Evolutionary conservation across 2,797 vertebrate species (phyloP).

Genomic region (Lates japonicus): DNA sequence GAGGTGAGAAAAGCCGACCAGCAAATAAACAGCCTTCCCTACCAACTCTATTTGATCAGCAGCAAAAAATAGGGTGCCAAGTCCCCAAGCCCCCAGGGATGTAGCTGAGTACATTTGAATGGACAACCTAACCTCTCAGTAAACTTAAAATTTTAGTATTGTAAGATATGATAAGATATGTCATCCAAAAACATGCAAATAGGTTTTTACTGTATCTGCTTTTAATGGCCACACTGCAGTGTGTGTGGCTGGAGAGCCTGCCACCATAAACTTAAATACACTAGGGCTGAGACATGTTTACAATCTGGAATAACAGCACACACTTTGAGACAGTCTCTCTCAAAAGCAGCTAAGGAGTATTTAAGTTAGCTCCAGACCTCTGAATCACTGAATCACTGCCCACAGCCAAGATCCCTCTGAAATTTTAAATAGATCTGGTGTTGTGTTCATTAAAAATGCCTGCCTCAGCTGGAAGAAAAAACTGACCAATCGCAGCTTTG

Average conservation of each 20-base stretch:
- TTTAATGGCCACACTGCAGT: not conserved
- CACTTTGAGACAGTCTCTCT: no score
- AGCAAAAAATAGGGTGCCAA: no score
- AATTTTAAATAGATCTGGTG: not conserved
- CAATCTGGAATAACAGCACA: no score
- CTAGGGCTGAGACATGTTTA: no score
- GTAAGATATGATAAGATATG: no score
- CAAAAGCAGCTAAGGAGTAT: not conserved
- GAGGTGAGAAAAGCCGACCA: no score
- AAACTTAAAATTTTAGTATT: no score
- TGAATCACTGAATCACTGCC: not conserved
- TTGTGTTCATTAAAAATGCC: not conserved
- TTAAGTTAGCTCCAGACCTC: not conserved
- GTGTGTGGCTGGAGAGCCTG: not conserved
- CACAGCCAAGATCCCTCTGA: not conserved
- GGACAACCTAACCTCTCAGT: no score
- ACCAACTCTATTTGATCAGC: no score
- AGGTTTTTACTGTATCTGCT: not conserved
- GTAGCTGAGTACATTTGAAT: no score
- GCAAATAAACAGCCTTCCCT: no score
- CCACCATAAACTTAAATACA: not conserved
- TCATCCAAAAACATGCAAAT: not conserved
- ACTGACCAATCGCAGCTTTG: not conserved
- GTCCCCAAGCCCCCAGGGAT: no score
- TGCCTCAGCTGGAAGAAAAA: not conserved